A percentile compares a stretch with the other conserved stretches of the same genome.
These are phyloP conservation scores for Thelaira solivaga DNA, from an alignment of 2,888 invertebrate genomes.

Conservation along the genomic window DNA sequence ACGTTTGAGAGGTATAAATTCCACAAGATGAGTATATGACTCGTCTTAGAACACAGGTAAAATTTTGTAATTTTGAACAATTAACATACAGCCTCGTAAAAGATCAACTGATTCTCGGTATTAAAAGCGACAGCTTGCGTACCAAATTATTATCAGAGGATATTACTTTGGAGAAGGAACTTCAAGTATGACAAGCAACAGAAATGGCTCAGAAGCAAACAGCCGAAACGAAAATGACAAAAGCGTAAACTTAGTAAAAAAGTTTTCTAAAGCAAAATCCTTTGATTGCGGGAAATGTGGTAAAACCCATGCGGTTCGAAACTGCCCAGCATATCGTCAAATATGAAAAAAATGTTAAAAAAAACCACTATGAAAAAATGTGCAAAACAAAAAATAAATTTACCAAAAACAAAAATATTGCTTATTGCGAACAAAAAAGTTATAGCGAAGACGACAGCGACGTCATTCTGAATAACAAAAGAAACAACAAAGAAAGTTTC, in stretches of 20 bases:
- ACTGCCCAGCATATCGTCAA: background rate
- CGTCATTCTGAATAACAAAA: background rate
- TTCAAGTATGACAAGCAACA: background rate
- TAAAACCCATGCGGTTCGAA: background rate
- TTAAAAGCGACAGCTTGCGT: background rate
- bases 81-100: background rate
- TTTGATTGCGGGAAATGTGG: slow-evolving; percentile 11
- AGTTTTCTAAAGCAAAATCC: background rate
- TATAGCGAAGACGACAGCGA: background rate
- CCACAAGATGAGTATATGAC: slow-evolving; percentile 7
- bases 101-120: slow-evolving; percentile 4
- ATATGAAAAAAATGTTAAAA: background rate
- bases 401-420: background rate
- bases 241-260: background rate
- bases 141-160: background rate
- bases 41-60: background rate
- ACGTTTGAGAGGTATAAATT: slow-evolving; percentile 18
- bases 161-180: background rate
- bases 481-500: background rate
- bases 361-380: background rate
- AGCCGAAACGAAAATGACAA: background rate
- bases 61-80: background rate
- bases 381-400: background rate
- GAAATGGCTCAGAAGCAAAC: slow-evolving; percentile 11
- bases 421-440: background rate